Conservation (phyloP, 2,888 invertebrate species). For the Microplitis manilae region DNA sequence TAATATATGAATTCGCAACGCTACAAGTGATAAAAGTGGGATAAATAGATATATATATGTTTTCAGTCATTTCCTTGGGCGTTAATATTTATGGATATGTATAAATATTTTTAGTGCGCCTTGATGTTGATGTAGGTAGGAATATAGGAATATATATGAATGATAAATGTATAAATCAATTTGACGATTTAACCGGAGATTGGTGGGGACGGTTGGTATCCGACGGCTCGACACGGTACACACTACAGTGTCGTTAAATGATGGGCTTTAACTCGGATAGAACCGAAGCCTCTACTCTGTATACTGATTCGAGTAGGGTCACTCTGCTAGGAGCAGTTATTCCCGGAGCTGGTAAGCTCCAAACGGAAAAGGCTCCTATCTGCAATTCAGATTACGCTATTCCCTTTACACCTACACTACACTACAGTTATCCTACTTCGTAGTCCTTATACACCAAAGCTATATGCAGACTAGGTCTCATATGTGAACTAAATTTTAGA, state of each 20-base stretch:
- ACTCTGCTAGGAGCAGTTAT: slow-evolving; percentile 20
- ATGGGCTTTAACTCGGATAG: slow-evolving; percentile 57
- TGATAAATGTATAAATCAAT: slow-evolving; percentile 64
- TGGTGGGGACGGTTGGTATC: slow-evolving; percentile 33
- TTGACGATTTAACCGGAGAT: slow-evolving; percentile 58
- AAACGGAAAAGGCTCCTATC: slow-evolving; percentile 54
- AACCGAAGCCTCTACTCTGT: slow-evolving; percentile 47
- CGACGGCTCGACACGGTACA: slow-evolving; percentile 18
- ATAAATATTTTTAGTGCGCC: too few species aligned
- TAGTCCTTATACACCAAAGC: too few species aligned
- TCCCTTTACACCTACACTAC: slow-evolving; percentile 44
- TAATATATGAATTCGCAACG: too few species aligned
- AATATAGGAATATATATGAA: slow-evolving; percentile 18
- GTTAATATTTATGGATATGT: too few species aligned
- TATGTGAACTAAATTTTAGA: neutral
- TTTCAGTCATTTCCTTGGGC: too few species aligned
- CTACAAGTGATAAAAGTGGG: too few species aligned
- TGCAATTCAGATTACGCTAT: slow-evolving; percentile 66
- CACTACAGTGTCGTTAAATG: slow-evolving; percentile 33
- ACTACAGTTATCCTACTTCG: neutral
- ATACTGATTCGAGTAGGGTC: slow-evolving; percentile 55
- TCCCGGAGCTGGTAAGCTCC: slow-evolving; percentile 23
- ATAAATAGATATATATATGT: too few species aligned
- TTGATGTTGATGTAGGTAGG: too few species aligned
- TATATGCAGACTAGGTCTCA: neutral